Base-by-base conservation (phyloP, 1,140 invertebrate genomes). In the Drosophila mauritiana region DNA sequence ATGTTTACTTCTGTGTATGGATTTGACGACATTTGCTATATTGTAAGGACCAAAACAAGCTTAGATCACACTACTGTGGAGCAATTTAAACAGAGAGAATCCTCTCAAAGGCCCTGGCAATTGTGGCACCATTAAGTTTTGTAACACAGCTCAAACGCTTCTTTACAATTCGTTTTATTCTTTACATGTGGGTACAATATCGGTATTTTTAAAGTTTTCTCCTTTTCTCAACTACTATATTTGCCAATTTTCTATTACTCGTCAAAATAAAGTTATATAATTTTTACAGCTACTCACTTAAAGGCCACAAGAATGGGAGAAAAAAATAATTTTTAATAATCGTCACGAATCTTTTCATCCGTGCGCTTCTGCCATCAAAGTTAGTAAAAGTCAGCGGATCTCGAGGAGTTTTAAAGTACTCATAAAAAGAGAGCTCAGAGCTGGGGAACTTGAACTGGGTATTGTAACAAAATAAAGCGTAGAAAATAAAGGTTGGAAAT, bases 381-480 rank as follows among this genome's bases (percentile, higher is more conserved):
- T 62, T 67, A 67, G 65, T 54, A 68, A 67, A 70, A 68, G 48
- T 63, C 70, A 25, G 42, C 40, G 13, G 20, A 48, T 25, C n/a
- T 17, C 34, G n/a, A 52, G 27, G 61, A 48, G 63, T 54, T 52
- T 80, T 80, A 79, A 80, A 79, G 76, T 49, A 43, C 45, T 31
- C 43, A 37, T 31, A 15, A 55, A 58, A 64, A 68, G 6, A 48
- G 39, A 49, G 39, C 11, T 15, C 25, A 31, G 17, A 22, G 40
- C 7, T 12, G n/a, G n/a, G 52, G 34, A 15, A 53, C 45, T 74
- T 64, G 20, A 54, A 17, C 48, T 11, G 48, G 13, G 27, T 31
- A 51, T 34, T 51, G 48, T 51, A 51, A 15, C 48, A 31, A 51
- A 56, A 43, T 56, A 25, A 27, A 43, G 39, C 39, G 51, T 15